Evolutionary conservation across 2,113 vertebrate species (phyloP).

Genomic region (Uria lomvia): DNA sequence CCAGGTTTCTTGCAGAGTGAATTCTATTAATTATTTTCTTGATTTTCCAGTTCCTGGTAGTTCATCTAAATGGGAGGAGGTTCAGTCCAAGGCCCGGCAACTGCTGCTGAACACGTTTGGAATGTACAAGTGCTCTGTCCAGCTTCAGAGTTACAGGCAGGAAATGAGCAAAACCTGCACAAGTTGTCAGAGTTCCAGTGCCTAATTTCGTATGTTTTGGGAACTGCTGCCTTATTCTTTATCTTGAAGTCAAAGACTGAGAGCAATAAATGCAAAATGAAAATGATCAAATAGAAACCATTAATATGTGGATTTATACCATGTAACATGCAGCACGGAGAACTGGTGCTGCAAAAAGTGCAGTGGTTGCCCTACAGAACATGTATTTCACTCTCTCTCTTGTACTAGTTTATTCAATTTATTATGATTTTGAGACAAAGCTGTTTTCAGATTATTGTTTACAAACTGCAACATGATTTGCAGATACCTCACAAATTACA

Average conservation of each 20-base stretch:
- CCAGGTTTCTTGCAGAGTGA: background rate
- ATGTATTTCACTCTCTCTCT: background rate
- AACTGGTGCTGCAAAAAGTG: constrained; percentile 8
- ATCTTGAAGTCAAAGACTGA: constrained; percentile 61
- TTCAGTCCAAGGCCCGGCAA: constrained; percentile 87
- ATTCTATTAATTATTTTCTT: background rate
- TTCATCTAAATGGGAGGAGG: constrained; percentile 89
- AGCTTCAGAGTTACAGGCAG: constrained; percentile 87
- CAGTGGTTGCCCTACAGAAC: background rate
- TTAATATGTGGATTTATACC: background rate
- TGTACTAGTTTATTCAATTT: background rate
- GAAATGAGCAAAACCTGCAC: constrained; percentile 76
- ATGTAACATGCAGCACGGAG: constrained; percentile 4
- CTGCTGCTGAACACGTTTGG: constrained; percentile 87
- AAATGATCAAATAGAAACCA: background rate
- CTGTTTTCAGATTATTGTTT: constrained; percentile 69
- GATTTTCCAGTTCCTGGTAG: constrained; percentile 83
- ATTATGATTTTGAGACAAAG: constrained; percentile 40
- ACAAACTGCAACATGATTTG: constrained; percentile 64
- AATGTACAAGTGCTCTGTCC: constrained; percentile 88
- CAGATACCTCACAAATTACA: constrained; percentile 74
- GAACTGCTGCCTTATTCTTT: constrained; percentile 69
- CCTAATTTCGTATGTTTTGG: constrained; percentile 70
- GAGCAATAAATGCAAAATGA: constrained; percentile 74
- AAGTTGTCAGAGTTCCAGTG: constrained; percentile 79